Evolutionary conservation across 2,888 invertebrate species (phyloP).

Genomic region (Bombylius major): DNA sequence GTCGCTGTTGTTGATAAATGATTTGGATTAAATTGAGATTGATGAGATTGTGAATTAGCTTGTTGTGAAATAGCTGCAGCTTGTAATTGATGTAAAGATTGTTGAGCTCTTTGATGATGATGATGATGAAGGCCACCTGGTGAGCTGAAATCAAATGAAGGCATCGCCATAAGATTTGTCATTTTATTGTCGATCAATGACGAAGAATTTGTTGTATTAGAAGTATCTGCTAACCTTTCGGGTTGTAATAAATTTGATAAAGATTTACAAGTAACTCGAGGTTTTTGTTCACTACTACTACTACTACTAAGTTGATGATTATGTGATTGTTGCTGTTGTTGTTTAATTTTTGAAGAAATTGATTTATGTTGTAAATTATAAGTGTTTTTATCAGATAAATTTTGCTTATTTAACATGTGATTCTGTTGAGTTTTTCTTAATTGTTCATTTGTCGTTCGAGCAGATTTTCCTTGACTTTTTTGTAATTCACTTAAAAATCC

Average conservation of each 20-base stretch:
- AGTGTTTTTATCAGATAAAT: not conserved
- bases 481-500: not conserved
- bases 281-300: slow-evolving; percentile 42
- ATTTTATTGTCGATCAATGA: slow-evolving; percentile 33
- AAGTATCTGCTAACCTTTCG: slow-evolving; percentile 23
- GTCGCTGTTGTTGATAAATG: slow-evolving; percentile 10
- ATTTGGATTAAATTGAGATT: slow-evolving; percentile 8
- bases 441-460: not conserved
- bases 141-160: slow-evolving; percentile 21
- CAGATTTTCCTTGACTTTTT: not conserved
- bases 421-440: not conserved
- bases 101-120: not conserved
- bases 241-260: slow-evolving; percentile 48
- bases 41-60: not conserved
- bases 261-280: slow-evolving; percentile 49
- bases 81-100: not conserved
- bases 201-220: not conserved
- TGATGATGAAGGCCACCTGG: slow-evolving; percentile 6
- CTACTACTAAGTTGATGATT: slow-evolving; percentile 37
- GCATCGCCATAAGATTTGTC: slow-evolving; percentile 26
- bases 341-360: not conserved
- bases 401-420: not conserved
- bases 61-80: not conserved
- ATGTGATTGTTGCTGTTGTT: slow-evolving; percentile 20
- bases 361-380: slow-evolving; percentile 1